Evolutionary conservation across 1,140 invertebrate species (phyloP), one percentile per base, ranked within the genome.

Genomic region (Drosophila saltans): DNA sequence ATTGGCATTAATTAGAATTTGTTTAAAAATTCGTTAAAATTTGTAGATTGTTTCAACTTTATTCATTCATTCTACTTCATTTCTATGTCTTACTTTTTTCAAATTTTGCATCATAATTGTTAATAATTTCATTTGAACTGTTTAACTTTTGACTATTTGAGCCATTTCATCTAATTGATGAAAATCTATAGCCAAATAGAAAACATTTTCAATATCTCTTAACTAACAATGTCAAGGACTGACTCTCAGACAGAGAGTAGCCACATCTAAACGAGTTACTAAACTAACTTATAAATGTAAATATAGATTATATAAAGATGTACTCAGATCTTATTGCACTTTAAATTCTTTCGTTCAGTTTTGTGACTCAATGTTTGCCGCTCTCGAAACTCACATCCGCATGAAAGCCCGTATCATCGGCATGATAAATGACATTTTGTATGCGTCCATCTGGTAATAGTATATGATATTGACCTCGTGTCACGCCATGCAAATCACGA

Each of bases 361-460:
- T 26, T 21, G 28, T 67, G 66, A 63, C 57, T 91, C 66, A 91
- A 59, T 89, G 75, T 28, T 66, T 82, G 26, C 78, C 90, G 59
- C 65, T 76, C 52, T 91, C 90, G 45, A 91, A 97, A 8, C 95
- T 95, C 30, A 97, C 95, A 75, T 95, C 94, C 9, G 96, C 96
- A 85, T 96, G 95, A 91, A 95, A 97, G 8, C 96, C 96, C 56
- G 92, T 93, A 36, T 95, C 94, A 71, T 97, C 96, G 0, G 96
- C 96, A 66, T 94, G 95, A 92, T 97, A 97, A 57, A 94, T 93
- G 30, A 97, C 96, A 66, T 94, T 95, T 92, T 97, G 96, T 75
- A 95, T 93, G 69, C 96, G 93, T 33, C 96, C 96, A 92, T 97
- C 96, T 2, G 96, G 96, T 36, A 97, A 92, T n/a, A 95, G 93